These are phyloP conservation scores for Melanotaenia boesemani DNA, from an alignment of 2,797 vertebrate species.

Conservation along the genomic window DNA sequence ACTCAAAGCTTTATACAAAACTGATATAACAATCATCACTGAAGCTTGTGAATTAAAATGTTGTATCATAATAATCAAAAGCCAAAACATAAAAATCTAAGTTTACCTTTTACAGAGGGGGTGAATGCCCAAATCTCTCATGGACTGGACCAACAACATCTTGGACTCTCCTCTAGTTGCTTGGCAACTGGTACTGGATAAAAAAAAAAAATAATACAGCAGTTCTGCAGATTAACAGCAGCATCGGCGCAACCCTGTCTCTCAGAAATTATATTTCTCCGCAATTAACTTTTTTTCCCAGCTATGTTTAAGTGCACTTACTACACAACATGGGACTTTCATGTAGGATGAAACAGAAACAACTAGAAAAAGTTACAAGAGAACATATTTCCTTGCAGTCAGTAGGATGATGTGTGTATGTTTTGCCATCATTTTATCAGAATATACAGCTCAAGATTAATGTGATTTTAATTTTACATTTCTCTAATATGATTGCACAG, in stretches of 20 bases:
- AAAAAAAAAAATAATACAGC: background rate
- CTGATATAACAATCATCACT: background rate
- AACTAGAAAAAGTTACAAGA: background rate
- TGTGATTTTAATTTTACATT: background rate
- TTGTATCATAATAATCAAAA: background rate
- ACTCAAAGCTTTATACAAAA: background rate
- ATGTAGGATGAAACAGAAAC: too few relatives aligned
- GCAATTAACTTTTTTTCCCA: background rate
- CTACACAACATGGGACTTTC: too few relatives aligned
- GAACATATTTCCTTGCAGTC: background rate
- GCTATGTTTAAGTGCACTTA: background rate
- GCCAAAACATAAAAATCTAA: background rate
- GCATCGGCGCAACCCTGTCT: background rate
- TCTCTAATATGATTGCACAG: background rate
- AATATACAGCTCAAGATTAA: background rate
- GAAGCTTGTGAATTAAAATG: background rate
- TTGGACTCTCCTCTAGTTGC: constrained; percentile 20
- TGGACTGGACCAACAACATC: background rate
- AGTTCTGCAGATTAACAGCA: background rate
- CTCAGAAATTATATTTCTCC: background rate
- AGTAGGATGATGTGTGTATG: background rate
- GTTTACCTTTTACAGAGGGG: background rate
- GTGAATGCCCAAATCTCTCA: background rate
- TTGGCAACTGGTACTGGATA: constrained; percentile 13
- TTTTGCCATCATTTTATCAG: background rate